Conservation (phyloP, 2,888 invertebrate genomes). For the Drosophila yooni region DNA sequence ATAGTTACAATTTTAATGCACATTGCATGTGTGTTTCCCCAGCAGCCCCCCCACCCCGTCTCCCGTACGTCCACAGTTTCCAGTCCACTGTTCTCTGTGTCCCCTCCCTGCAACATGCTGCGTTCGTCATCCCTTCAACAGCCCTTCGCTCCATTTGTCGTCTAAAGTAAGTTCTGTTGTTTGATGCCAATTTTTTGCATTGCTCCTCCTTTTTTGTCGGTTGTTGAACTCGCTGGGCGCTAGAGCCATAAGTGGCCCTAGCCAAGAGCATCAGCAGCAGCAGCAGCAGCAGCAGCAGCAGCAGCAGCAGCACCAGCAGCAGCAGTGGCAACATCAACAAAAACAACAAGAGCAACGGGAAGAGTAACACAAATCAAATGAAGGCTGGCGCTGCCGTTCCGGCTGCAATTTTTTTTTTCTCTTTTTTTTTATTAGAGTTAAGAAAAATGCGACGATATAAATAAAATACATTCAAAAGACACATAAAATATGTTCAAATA, state of each 20-base stretch:
- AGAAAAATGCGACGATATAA: conserved; percentile 77
- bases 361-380: conserved; percentile 75
- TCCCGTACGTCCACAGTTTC: too few species aligned
- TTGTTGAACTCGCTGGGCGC: conserved; percentile 75
- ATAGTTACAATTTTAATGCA: conserved; percentile 79
- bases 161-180: conserved; percentile 78
- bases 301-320: too few species aligned
- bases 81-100: too few species aligned
- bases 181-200: conserved; percentile 80
- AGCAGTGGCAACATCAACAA: conserved; percentile 21
- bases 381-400: conserved; percentile 59
- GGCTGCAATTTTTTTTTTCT: conserved; percentile 42
- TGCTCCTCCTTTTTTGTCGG: conserved; percentile 68
- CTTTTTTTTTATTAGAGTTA: conserved; percentile 51
- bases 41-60: background rate
- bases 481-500: conserved; percentile 64
- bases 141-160: conserved; percentile 34
- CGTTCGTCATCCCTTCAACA: conserved; percentile 17
- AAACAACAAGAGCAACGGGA: conserved; percentile 36
- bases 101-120: background rate
- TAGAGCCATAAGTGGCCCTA: conserved; percentile 72
- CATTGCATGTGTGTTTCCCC: conserved; percentile 66
- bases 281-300: background rate
- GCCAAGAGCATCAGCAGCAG: conserved; percentile 43
- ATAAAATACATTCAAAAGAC: conserved; percentile 69